Base-by-base conservation (phyloP, 2,888 invertebrate species). In the Nezara viridula region DNA sequence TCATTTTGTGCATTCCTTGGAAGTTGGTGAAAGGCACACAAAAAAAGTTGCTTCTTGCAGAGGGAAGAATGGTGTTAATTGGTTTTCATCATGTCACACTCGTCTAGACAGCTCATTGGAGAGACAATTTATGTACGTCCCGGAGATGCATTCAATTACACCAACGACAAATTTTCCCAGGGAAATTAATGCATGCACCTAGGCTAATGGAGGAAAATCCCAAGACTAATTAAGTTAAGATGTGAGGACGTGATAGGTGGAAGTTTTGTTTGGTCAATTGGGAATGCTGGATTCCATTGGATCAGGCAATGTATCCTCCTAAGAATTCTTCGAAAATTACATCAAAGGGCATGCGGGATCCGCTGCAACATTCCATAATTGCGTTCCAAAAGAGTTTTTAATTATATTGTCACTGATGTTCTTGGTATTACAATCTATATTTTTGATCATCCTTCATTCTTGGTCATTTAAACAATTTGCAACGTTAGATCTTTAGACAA, bases 21-120 rank as follows among this genome's bases (percentile, higher is more conserved):
- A 77, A 7, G 37, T 24, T 40, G 77, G 37, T 77, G 21, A 44
- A 44, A 14, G 77, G 9, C 16, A n/a, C 40, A 21, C 4, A 21
- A 77, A 77, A 40, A 77, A 77, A 77, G 19, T 40, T 1, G 40
- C 1, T 40, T 24, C 12, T 77, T 77, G 77, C 2, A 21, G 40
- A 77, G 12, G 37, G 24, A 40, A n/a, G n/a, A 24, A 86, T 50
- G 55, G 86, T 24, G 52, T 55, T 86, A 86, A 60, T 86, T 86
- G 55, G 14, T 86, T 52, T 86, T 14, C 86, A 50, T 55, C 49
- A 37, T 40, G 55, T 40, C 77, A 40, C 21, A 19, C 16, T 24
- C 21, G 77, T 77, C 77, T 77, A 77, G 77, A 77, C 77, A 40
- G 77, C 77, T 77, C 40, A 77, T 77, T 40, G 77, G 7, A 40